Evolutionary conservation across 2,113 vertebrate species (phyloP), one percentile per base, ranked within the genome.

Genomic region (Puntigrus tetrazona): DNA sequence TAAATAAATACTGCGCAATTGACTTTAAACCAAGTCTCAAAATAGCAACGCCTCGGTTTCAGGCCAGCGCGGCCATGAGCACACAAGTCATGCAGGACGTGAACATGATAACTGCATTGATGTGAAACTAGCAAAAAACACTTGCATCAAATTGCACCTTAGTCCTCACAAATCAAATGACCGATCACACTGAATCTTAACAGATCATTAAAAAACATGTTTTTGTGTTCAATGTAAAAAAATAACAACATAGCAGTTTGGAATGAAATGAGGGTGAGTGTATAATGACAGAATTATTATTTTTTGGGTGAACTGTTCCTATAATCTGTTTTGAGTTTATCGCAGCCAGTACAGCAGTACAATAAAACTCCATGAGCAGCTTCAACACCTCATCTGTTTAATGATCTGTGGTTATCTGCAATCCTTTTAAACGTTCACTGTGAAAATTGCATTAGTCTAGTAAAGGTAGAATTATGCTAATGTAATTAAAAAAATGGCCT

Each of bases 401-500:
- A 57, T 73, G 52, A 69, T 79, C 47, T 55, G 52, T 41, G 63
- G 76, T 59, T 72, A 69, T 85, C 55, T 72, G 34, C 29, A 73
- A 79, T 65, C 16, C 43, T 78, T 84, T 70, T 70, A 69, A 67
- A 79, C 13, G 63, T 45, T 72, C 34, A 69, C 73, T 52, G 43
- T 25, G 67, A 57, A 79, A n/a, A 78, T 80, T 73, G 76, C 52
- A 61, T 84, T 84, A 65, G 73, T 22, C 45, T 22, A 76, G 78
- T 84, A 61, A 84, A 73, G 38, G 67, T 85, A 22, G 18, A 59
- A 76, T 78, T 77, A 57, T 70, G 29, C 76, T 55, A 73, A 73
- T 80, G 67, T 43, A 83, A 85, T 78, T 38, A 69, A 78, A 83
- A n/a, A 78, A 14, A 52, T 78, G 9, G 59, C 41, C 61, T 81